Conservation (phyloP, 2,888 invertebrate genomes). For the Dicyrtomina minuta region DNA sequence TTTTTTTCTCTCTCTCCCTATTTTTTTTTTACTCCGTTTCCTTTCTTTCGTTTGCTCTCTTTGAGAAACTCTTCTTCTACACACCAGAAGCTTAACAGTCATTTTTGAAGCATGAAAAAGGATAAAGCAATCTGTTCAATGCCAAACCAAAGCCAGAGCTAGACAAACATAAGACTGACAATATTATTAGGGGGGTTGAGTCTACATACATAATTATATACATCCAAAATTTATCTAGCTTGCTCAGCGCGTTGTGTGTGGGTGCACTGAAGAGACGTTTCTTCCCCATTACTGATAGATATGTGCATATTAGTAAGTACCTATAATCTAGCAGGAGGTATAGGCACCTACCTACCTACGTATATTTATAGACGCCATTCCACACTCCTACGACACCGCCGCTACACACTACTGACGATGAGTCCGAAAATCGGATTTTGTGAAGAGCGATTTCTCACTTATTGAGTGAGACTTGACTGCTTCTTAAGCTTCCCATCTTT, state of each 20-base stretch:
- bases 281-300: no score
- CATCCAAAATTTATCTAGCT: no score
- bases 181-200: background rate
- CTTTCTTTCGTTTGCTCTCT: background rate
- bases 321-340: no score
- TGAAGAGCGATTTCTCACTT: constrained; percentile 4
- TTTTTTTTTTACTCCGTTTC: background rate
- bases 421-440: constrained; percentile 17
- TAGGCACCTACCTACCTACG: no score
- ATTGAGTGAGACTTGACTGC: constrained; percentile 1
- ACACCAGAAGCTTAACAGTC: constrained; percentile 2
- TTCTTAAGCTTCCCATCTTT: background rate
- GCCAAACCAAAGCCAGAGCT: constrained; percentile 4
- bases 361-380: background rate
- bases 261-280: no score
- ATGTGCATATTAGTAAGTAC: no score
- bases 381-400: background rate
- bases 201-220: no score
- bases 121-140: constrained; percentile 12
- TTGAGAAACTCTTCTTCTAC: no score
- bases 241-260: no score
- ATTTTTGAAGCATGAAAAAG: constrained; percentile 12
- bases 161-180: constrained; percentile 11
- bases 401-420: background rate
- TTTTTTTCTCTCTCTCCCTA: no score